A percentile compares a stretch with the other conserved stretches of the same genome.
These are phyloP conservation scores for Osmerus mordax DNA, from an alignment of 2,113 vertebrate genomes.

Conservation along the genomic window DNA sequence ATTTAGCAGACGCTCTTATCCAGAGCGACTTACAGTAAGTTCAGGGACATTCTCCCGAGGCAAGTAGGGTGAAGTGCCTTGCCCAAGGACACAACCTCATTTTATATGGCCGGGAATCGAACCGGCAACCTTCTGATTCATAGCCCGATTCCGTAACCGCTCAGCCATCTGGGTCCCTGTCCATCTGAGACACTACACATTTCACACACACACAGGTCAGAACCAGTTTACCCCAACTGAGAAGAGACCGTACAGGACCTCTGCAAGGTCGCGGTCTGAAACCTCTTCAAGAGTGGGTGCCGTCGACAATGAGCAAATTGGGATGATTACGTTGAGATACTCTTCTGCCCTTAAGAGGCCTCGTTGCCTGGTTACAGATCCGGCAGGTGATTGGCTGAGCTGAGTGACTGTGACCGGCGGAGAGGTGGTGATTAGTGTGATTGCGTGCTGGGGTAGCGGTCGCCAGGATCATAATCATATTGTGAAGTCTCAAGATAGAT, in stretches of 20 bases:
- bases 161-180: too few relatives aligned
- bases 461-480: constrained; percentile 27
- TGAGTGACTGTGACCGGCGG: constrained; percentile 38
- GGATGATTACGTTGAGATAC: constrained; percentile 21
- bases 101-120: too few relatives aligned
- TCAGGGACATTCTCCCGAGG: too few relatives aligned
- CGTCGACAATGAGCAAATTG: constrained; percentile 49
- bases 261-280: constrained; percentile 51
- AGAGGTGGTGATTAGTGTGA: constrained; percentile 31
- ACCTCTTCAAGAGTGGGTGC: constrained; percentile 52
- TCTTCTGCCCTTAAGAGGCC: constrained; percentile 27
- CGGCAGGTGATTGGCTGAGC: constrained; percentile 48
- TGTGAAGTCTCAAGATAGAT: constrained; percentile 26
- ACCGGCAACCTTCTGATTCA: too few relatives aligned
- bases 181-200: too few relatives aligned
- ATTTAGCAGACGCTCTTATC: too few relatives aligned
- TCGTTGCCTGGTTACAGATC: constrained; percentile 59
- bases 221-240: constrained; percentile 20
- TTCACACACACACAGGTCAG: too few relatives aligned
- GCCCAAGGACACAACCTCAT: too few relatives aligned
- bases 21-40: too few relatives aligned
- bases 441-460: constrained; percentile 28
- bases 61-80: too few relatives aligned
- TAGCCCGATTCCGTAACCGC: too few relatives aligned
- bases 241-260: constrained; percentile 48